Evolutionary conservation across 1,140 invertebrate species (phyloP).

Genomic region (Steinernema feltiae): DNA sequence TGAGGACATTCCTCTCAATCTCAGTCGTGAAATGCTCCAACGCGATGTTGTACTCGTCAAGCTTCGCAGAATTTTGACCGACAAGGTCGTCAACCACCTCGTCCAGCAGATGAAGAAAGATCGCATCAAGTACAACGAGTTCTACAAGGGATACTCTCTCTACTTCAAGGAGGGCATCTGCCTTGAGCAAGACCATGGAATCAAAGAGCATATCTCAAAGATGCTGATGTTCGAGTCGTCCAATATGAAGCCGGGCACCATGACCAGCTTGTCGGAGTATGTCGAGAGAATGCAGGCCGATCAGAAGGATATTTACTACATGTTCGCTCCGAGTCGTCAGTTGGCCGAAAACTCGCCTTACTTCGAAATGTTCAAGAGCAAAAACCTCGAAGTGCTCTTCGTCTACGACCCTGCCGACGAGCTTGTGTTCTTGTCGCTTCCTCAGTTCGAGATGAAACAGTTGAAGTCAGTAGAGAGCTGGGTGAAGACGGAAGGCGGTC

Average conservation of each 20-base stretch:
- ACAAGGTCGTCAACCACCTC: constrained; percentile 76
- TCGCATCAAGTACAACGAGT: constrained; percentile 72
- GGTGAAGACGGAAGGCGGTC: constrained; percentile 67
- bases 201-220: constrained; percentile 87
- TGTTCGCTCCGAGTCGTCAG: constrained; percentile 81
- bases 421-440: constrained; percentile 80
- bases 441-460: constrained; percentile 72
- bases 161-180: constrained; percentile 93
- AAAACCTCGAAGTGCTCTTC: constrained; percentile 83
- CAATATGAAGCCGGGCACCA: constrained; percentile 67
- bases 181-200: constrained; percentile 69
- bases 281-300: constrained; percentile 68
- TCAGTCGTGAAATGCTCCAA: constrained; percentile 88
- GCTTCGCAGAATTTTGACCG: constrained; percentile 73
- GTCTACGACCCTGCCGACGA: constrained; percentile 94
- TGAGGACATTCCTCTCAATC: constrained; percentile 93
- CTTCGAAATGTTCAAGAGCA: constrained; percentile 76
- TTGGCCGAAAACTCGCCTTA: constrained; percentile 88
- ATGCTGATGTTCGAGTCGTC: constrained; percentile 87
- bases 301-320: constrained; percentile 82
- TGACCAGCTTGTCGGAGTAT: constrained; percentile 79
- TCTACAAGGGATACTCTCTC: constrained; percentile 83
- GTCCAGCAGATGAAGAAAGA: constrained; percentile 78
- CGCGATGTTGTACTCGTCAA: constrained; percentile 76
- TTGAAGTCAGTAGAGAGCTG: constrained; percentile 88